Evolutionary conservation across 2,888 invertebrate genomes (phyloP), one percentile per base, ranked within the genome.

Genomic region (Drosophila limbata): DNA sequence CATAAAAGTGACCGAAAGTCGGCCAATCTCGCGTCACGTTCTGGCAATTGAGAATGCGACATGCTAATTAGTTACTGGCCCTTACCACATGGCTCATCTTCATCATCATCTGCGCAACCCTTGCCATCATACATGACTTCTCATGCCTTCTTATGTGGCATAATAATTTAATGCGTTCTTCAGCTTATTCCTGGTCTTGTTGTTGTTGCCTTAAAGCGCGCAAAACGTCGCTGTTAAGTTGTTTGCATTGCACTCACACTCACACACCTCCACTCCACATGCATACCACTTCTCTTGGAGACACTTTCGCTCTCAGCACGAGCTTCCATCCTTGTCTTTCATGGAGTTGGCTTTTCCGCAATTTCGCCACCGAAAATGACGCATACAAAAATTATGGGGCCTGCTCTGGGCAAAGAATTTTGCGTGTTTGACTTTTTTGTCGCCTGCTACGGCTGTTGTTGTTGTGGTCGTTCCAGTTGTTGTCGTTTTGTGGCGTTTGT

Each of bases 281-380:
- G 5, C 47, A 40, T 25, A 31, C 11, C 17, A 42, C 47, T 33
- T 25, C 40, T 37, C 47, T 56, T 51, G 25, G 15, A 44, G 35
- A 44, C 61, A 51, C 52, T 52, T 52, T 52, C 52, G 6, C 44
- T 25, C 52, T 51, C 50, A 39, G 25, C 42, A n/a, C 33, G 45
- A 37, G 33, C 52, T 21, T 45, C 40, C 52, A 52, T 57, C 61
- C 73, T 77, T 65, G 60, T 66, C 77, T 60, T 50, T 35, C 35
- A 15, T 51, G 56, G 25, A 37, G 57, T 31, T 66, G 61, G 57
- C 69, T 85, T 85, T 88, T 82, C 86, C 83, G 85, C 80, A 88
- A 77, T 83, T 88, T 85, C 77, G 73, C 84, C 77, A 77, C 86
- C 75, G 86, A 88, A 88, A 85, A 80, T 87, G 84, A 82, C 82